Conservation (phyloP, 1,140 invertebrate species). For the Lordiphosa stackelbergi region DNA sequence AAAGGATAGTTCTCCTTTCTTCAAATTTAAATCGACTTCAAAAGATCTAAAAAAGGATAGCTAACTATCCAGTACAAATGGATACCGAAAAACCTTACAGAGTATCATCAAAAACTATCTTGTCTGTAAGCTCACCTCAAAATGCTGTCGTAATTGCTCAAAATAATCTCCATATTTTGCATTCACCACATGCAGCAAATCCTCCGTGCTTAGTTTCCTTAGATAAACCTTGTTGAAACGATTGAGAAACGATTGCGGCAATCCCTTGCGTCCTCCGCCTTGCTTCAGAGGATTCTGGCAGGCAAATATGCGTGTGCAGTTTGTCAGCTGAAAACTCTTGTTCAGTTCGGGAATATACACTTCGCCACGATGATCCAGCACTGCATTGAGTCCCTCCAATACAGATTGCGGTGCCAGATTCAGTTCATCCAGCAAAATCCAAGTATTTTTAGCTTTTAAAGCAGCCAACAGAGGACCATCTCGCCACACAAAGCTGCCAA, state of each 20-base stretch:
- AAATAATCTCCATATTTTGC: constrained; percentile 59
- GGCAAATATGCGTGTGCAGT: constrained; percentile 93
- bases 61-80: no score
- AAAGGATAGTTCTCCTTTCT: no score
- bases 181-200: constrained; percentile 81
- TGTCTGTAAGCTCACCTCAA: constrained; percentile 8
- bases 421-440: constrained; percentile 99
- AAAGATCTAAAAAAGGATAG: no score
- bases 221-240: constrained; percentile 98
- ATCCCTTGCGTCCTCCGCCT: constrained; percentile 95
- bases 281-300: constrained; percentile 99
- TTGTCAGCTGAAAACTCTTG: constrained; percentile 88
- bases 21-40: no score
- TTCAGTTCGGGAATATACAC: constrained; percentile 97
- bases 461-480: constrained; percentile 97
- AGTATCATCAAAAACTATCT: no score
- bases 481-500: constrained; percentile 94
- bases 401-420: constrained; percentile 99
- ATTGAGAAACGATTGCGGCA: constrained; percentile 98
- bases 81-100: no score
- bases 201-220: constrained; percentile 86
- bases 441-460: constrained; percentile 90
- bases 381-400: constrained; percentile 98
- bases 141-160: constrained; percentile 39
- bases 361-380: constrained; percentile 97